phyloP scores from a whole-genome alignment of 2,888 invertebrate genomes.

The Ligdia adustata region DNA sequence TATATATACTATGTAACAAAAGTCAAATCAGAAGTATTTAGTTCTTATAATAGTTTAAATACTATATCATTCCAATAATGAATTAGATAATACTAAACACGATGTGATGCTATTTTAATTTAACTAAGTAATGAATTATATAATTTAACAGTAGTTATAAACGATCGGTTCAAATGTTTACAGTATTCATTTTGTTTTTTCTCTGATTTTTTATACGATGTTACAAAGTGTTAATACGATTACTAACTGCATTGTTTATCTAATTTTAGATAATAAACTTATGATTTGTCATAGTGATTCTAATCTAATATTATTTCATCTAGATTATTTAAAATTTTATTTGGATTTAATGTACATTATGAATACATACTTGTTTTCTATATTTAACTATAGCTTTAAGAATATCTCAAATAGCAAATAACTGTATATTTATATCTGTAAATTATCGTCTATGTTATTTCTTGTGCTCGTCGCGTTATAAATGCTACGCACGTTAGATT shows the following conservation, averaged over 20 bases:
- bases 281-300: too few relatives aligned
- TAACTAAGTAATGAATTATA: too few relatives aligned
- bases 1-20: too few relatives aligned
- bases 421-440: conserved; percentile 9
- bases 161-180: conserved; percentile 35
- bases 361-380: too few relatives aligned
- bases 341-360: too few relatives aligned
- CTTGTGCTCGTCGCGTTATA: conserved; percentile 5
- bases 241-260: too few relatives aligned
- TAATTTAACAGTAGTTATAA: conserved; percentile 4
- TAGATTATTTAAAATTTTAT: too few relatives aligned
- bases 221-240: conserved; percentile 35
- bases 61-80: conserved; percentile 21
- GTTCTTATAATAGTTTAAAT: neutral
- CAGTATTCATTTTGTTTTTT: conserved; percentile 46
- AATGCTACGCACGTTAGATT: conserved; percentile 32
- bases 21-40: neutral
- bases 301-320: too few relatives aligned
- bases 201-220: conserved; percentile 38
- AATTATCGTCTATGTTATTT: conserved; percentile 7
- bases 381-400: conserved; percentile 23
- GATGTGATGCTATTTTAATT: conserved; percentile 2
- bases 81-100: conserved; percentile 1
- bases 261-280: too few relatives aligned
- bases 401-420: conserved; percentile 16